Evolutionary conservation across 2,113 vertebrate species (phyloP).

Genomic region (Oryzias celebensis): DNA sequence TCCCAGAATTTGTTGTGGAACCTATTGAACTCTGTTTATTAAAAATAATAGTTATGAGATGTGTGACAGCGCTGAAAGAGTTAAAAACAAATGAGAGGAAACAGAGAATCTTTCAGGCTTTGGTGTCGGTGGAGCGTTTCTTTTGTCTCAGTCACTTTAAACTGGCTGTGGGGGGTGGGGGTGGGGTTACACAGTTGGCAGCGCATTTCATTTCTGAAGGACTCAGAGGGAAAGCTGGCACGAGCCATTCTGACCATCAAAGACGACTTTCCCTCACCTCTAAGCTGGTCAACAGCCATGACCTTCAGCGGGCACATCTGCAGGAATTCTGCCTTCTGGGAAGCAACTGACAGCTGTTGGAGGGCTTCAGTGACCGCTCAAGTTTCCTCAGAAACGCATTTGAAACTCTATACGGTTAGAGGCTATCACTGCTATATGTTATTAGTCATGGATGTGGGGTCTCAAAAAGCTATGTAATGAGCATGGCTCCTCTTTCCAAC

Average conservation of each 20-base stretch:
- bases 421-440: no score
- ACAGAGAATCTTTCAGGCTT: no score
- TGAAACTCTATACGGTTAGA: no score
- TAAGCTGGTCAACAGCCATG: background rate
- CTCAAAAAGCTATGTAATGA: no score
- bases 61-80: background rate
- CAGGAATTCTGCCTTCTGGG: background rate
- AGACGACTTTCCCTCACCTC: background rate
- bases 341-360: background rate
- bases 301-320: background rate
- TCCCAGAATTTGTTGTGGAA: background rate
- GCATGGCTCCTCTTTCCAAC: no score
- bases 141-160: background rate
- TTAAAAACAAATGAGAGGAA: background rate
- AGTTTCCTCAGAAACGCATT: conserved; percentile 1
- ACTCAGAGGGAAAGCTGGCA: background rate
- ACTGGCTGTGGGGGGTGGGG: background rate
- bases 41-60: conserved; percentile 4
- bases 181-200: background rate
- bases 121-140: background rate
- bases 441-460: no score
- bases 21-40: conserved; percentile 4
- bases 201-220: background rate
- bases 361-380: conserved; percentile 4
- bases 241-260: background rate